Evolutionary conservation across 2,113 vertebrate genomes (phyloP).

Genomic region (Hippocampus mohnikei): DNA sequence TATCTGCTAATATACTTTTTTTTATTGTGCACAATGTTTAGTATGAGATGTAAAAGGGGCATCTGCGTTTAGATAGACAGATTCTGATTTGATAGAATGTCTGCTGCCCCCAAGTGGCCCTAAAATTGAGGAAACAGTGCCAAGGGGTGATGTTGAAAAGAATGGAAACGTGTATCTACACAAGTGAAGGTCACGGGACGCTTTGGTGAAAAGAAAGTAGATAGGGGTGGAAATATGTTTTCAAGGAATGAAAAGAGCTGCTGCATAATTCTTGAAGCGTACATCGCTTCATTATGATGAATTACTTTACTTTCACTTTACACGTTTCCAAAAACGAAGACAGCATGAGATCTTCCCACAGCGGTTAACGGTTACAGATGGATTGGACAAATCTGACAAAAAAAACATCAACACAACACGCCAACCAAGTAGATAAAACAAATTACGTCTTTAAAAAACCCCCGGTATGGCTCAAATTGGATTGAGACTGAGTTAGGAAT

Average conservation of each 20-base stretch:
- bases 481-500: too few relatives aligned
- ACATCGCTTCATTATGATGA: too few relatives aligned
- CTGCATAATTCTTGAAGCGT: too few relatives aligned
- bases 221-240: too few relatives aligned
- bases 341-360: neutral
- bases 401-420: neutral
- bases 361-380: neutral
- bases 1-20: neutral
- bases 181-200: neutral
- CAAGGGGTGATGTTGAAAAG: neutral
- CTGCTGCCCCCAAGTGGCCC: constrained; percentile 5
- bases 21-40: neutral
- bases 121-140: constrained; percentile 1
- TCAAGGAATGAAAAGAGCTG: too few relatives aligned
- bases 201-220: neutral
- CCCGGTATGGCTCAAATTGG: too few relatives aligned
- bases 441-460: neutral
- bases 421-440: neutral
- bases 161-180: neutral
- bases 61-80: neutral
- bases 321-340: neutral
- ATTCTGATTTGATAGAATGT: constrained; percentile 3
- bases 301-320: neutral
- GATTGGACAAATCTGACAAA: neutral
- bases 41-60: neutral